Evolutionary conservation across 2,113 vertebrate species (phyloP), one percentile per base, ranked within the genome.

Genomic region (Stigmatopora argus): DNA sequence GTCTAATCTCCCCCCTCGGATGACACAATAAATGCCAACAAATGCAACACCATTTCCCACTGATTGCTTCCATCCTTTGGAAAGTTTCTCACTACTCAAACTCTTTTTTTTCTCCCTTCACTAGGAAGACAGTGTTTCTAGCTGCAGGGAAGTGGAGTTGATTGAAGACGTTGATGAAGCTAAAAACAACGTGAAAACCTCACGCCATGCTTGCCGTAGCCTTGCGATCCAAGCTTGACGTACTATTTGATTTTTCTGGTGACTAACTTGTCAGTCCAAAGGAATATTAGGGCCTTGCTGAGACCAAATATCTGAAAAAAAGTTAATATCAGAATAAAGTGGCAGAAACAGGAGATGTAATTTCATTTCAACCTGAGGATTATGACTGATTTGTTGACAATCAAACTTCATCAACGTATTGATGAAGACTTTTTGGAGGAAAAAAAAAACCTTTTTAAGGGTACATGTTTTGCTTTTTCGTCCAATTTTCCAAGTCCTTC

Each of bases 1-100:
- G 47, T 80, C 72, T 80, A 69, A 74, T 74, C 78, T 78, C 82
- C 61, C 48, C 53, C 69, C 59, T 71, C 59, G 57, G 71, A 79
- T 72, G 72, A 74, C 71, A 84, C 21, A 61, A 68, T 65, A 63
- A 67, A 81, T 79, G 77, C 76, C 82, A 84, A 81, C 74, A 79
- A 78, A 84, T 72, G 80, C 78, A 81, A 76, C 69, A 75, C 64
- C 70, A n/a, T 78, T 83, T 62, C 64, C 64, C 34, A 44, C 23
- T 78, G 77, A 83, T 83, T 77, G 70, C 66, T 81, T 79, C 67
- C 78, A 77, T 78, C 62, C 78, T 75, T 77, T 74, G 66, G 71
- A 79, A 84, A 69, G 21, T 76, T 78, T 73, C 47, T 26, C 31
- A 67, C 59, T 13, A 44, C 21, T 68, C 19, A 52, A 44, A 9